Evolutionary conservation across 2,888 invertebrate genomes (phyloP), one percentile per base, ranked within the genome.

Genomic region (Cecidostiba fungosa): DNA sequence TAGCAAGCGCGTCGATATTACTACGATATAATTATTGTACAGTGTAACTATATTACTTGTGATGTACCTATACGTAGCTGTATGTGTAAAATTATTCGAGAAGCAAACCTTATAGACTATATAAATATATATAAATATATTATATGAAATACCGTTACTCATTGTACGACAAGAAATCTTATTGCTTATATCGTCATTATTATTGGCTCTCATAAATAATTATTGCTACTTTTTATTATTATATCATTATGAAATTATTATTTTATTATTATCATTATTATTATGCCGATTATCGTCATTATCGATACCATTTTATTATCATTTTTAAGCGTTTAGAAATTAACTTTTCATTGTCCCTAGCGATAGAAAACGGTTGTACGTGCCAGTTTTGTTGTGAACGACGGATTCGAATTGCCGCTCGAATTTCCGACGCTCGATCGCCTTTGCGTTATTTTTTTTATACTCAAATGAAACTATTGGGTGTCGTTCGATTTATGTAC

Each of bases 41-140:
- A 93, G 93, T 93, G 93, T 93, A 93, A 93, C 90, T 93, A 93
- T 93, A 93, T 92, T 91, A 89, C 90, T 91, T 93, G 93, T 93
- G 93, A 93, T 93, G 92, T 92, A 92, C 91, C 91, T 92, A 89
- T 86, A 90, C 91, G 91, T 92, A 92, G 92, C 88, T 89, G 88
- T 90, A 91, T 91, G 91, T 91, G 91, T 90, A 89, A 89, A 89
- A 89, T 90, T 90, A 89, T 88, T 87, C 87, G 88, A 89, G 88
- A 84, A 88, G 80, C 86, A 86, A 87, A 87, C 88, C 86, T 87
- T 84, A 80, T 84, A 86, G 77, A 82, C 82, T 85, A 77, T 85
- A 78, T 59, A 82, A 82, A 83, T 79, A 84, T 77, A 81, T 82
- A 84, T 88, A 88, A 85, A 87, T 90, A 90, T 89, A 87, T 85